phyloP scores from a whole-genome alignment of 2,113 vertebrate genomes.

The Mesoclemmys tuberculata region DNA sequence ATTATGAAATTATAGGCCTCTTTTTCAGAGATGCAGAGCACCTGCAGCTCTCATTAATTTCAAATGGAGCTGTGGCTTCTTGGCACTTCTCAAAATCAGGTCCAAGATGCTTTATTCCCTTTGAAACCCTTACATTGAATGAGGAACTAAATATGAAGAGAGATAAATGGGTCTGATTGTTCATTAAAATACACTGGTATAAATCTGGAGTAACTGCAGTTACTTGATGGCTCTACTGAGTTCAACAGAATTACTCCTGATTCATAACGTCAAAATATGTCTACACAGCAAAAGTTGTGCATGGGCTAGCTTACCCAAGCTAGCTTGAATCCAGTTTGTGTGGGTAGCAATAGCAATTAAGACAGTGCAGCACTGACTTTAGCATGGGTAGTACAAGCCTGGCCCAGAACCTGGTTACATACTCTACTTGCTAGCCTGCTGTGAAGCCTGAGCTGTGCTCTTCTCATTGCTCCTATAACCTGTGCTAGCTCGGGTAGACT shows the following conservation, averaged over 20 bases:
- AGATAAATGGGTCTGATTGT: neutral
- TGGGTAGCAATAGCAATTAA: neutral
- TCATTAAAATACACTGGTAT: accelerated
- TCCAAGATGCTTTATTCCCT: neutral
- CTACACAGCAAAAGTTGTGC: neutral
- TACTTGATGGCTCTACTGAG: neutral
- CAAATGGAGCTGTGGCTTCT: neutral
- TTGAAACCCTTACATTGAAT: neutral
- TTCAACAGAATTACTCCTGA: neutral
- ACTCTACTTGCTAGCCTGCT: neutral
- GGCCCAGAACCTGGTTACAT: neutral
- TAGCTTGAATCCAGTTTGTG: neutral
- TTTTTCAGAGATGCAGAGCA: neutral
- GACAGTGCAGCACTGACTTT: neutral
- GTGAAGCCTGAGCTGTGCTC: neutral
- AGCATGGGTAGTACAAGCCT: neutral
- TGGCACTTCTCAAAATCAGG: neutral
- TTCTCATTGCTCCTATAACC: neutral
- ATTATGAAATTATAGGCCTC: neutral
- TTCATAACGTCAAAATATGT: neutral
- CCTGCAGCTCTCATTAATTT: accelerated
- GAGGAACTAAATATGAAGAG: neutral
- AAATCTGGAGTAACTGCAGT: neutral
- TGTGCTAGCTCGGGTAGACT: neutral
- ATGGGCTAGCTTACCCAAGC: neutral